Evolutionary conservation across 2,113 vertebrate genomes (phyloP).

Genomic region (Nothocercus nigrocapillus): DNA sequence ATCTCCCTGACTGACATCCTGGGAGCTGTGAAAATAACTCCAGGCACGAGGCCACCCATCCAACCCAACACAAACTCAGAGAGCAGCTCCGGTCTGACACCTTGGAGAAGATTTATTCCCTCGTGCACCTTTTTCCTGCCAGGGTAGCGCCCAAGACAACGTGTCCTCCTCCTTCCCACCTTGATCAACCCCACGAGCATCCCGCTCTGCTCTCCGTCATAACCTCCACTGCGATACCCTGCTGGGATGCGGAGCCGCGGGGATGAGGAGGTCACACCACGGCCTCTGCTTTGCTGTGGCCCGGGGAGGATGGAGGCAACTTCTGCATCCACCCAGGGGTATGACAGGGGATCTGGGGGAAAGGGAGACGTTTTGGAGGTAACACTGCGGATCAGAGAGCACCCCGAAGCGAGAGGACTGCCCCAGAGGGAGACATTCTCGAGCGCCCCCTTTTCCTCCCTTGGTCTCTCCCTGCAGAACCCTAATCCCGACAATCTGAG

Average conservation of each 20-base stretch:
- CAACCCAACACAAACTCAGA: neutral
- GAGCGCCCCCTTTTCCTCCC: accelerated
- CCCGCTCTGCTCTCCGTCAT: neutral
- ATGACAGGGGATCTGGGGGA: neutral
- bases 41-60: neutral
- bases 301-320: neutral
- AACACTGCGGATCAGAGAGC: neutral
- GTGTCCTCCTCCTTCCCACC: neutral
- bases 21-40: neutral
- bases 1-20: accelerated
- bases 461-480: neutral
- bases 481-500: neutral
- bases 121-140: neutral
- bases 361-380: neutral
- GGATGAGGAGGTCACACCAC: neutral
- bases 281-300: neutral
- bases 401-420: accelerated
- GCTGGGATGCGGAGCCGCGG: neutral
- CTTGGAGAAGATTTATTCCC: neutral
- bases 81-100: too few species aligned
- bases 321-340: neutral
- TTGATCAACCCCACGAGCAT: neutral
- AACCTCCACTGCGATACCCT: accelerated
- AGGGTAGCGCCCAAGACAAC: accelerated
- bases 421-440: neutral